Base-by-base conservation (phyloP, 2,113 vertebrate species). In the Sceloporus undulatus region DNA sequence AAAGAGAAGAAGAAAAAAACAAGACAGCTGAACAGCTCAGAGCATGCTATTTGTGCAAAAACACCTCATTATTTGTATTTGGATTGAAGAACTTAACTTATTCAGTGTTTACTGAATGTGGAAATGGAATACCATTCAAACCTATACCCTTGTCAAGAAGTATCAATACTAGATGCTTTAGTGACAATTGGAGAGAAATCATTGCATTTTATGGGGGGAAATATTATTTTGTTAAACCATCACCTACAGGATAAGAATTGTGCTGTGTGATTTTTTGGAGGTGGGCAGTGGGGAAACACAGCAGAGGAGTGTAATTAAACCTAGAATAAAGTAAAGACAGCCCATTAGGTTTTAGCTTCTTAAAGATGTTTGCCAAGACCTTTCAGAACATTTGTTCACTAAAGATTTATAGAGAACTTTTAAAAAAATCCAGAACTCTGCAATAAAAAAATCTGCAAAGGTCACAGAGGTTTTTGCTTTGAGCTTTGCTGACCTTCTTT, bases 341-440 rank as follows among this genome's bases (percentile, higher is more conserved):
- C 42, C 84, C 29, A 85, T 95, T 91, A 85, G 70, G 89, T 95
- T 77, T 65, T 13, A 73, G 10, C 80, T 88, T 89, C 66, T 91
- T 89, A 89, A 92, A 92, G 87, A 89, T 91, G 82, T 89, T 85
- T 91, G 88, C 82, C 88, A 92, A 95, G 92, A 87, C 89, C 88
- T 86, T 79, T 40, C 59, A 66, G 84, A 66, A 74, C 96, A 87
- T 95, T 96, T 94, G 90, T 84, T 93, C 93, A 71, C n/a, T 73
- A 78, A 87, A 95, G 79, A 82, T 91, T 94, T 86, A 87, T 86
- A 94, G 91, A 95, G 84, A 79, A 21, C 79, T 93, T 93, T 88
- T 81, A 42, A 80, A 59, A 81, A 19, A 85, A 93, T 93, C 92
- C 85, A 59, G 73, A 91, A 84, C 80, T 79, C 42, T 29, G 0